These are phyloP conservation scores for Drosophila bunnanda DNA, from an alignment of 2,888 invertebrate species.

Conservation along the genomic window DNA sequence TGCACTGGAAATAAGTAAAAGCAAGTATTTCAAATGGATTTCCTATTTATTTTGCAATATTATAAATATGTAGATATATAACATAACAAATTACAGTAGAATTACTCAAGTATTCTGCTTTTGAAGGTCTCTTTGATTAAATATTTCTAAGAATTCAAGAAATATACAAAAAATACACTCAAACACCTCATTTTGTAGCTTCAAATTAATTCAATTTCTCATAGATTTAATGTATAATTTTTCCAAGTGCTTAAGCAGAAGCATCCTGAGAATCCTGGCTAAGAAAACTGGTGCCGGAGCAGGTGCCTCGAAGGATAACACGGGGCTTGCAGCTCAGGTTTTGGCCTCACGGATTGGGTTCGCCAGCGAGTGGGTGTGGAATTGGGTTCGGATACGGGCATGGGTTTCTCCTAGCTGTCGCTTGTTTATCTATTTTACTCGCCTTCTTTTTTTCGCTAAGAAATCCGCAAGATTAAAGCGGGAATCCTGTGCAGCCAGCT, in stretches of 20 bases:
- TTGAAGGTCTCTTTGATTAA: accelerated
- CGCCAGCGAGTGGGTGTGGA: slow-evolving; percentile 34
- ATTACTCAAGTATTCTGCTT: accelerated
- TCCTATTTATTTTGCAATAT: too few species aligned
- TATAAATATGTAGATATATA: too few species aligned
- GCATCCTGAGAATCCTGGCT: slow-evolving; percentile 29
- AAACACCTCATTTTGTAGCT: too few species aligned
- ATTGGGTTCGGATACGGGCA: slow-evolving; percentile 40
- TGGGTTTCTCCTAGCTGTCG: slow-evolving; percentile 50
- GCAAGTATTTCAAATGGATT: neutral
- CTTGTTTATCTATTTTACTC: slow-evolving; percentile 79
- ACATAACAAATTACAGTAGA: accelerated
- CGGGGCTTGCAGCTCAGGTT: slow-evolving; percentile 53
- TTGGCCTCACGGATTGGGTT: slow-evolving; percentile 53
- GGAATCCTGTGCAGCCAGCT: slow-evolving; percentile 36
- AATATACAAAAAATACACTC: too few species aligned
- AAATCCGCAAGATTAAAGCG: slow-evolving; percentile 81
- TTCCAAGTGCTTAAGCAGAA: slow-evolving; percentile 30
- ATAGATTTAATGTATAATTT: neutral
- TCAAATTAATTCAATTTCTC: neutral
- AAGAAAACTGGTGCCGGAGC: slow-evolving; percentile 52
- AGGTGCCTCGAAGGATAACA: slow-evolving; percentile 78
- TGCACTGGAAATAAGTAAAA: slow-evolving; percentile 12
- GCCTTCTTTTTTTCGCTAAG: slow-evolving; percentile 50
- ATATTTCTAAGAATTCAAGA: accelerated